Conservation (phyloP, 2,113 vertebrate species). For the Rousettus leschenaultii region DNA sequence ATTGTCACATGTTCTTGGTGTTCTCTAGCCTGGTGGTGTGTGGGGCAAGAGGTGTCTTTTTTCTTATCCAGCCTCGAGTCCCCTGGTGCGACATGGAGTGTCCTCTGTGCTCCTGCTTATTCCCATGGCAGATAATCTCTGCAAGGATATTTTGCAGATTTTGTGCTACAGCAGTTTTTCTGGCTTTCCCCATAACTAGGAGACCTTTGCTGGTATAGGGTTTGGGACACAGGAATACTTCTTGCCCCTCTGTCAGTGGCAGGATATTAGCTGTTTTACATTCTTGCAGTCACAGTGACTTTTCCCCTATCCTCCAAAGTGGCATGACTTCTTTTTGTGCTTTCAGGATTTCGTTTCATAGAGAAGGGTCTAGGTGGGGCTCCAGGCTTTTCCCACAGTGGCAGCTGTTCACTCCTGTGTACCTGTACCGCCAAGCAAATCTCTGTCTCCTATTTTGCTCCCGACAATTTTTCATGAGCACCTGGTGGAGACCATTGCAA, state of each 20-base stretch:
- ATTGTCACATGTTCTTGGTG: neutral
- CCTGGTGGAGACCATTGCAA: neutral
- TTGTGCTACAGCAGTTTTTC: neutral
- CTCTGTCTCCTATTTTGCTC: neutral
- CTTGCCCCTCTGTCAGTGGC: neutral
- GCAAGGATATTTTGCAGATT: neutral
- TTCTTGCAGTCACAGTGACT: neutral
- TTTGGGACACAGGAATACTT: neutral
- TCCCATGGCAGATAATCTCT: neutral
- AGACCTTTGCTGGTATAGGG: neutral
- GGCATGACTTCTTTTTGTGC: neutral
- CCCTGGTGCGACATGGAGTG: neutral
- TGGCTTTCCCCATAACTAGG: neutral
- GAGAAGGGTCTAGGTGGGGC: neutral
- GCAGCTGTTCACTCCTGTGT: neutral
- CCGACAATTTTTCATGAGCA: neutral
- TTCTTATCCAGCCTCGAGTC: neutral
- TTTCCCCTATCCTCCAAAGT: neutral
- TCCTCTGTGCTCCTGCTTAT: neutral
- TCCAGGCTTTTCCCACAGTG: neutral
- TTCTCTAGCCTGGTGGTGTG: neutral
- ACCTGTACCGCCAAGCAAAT: neutral
- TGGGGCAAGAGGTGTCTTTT: neutral
- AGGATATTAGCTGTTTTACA: neutral
- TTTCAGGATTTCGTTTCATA: neutral